Evolutionary conservation across 2,113 vertebrate species (phyloP), one percentile per base, ranked within the genome.

Genomic region (Martes martes): DNA sequence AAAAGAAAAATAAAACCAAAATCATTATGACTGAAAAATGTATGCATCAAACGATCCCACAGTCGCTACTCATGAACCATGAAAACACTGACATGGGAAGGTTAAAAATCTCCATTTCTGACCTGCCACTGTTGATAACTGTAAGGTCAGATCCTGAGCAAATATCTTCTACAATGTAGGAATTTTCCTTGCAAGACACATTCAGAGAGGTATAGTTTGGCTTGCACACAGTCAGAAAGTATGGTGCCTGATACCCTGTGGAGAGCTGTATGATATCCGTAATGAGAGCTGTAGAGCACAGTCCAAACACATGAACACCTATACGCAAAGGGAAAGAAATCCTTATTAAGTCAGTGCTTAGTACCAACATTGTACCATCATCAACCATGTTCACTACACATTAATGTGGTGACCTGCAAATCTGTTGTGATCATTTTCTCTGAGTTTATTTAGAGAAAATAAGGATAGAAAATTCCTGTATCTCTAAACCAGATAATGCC

Each of bases 221-320:
- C 98, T 99, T 99, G 98, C 99, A 99, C 93, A 99, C 99, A 10
- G 99, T 99, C 94, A 99, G 99, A 98, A 99, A 99, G 98, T 99
- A 99, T 0, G 99, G 99, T 1, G 99, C 98, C 69, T 99, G 99
- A 96, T 99, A 99, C 69, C 99, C 99, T 26, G 99, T 99, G 97
- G 99, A 99, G 93, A 99, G 98, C 71, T 99, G 99, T 97, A 99
- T 99, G 97, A 99, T 99, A 98, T 99, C 99, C 9, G 99, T 99
- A 98, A 99, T 99, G 42, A 99, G 99, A 91, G 99, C 99, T 7
- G 99, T 99, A 95, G 99, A 99, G 98, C 99, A 99, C 50, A 99
- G 99, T 59, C 99, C 99, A 94, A 99, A 99, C 7, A 99, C 99
- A 33, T 99, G 99, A 95, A 99, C 99, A 13, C 99, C 99, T 99